Conservation (phyloP, 1,140 invertebrate species). For the Hylaeus anthracinus region DNA sequence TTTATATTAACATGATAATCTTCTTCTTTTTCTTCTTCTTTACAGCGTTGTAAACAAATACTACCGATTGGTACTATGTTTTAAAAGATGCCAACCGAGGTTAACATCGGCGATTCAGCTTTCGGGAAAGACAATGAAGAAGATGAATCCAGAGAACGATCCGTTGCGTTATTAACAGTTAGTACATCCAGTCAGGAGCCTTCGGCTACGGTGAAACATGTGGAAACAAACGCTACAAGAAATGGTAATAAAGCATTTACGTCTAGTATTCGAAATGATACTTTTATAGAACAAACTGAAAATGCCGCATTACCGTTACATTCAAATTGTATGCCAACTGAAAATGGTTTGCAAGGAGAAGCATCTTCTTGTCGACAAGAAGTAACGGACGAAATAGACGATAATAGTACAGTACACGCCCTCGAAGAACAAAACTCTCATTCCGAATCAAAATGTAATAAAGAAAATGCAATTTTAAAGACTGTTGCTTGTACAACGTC, state of each 20-base stretch:
- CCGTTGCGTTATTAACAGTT: constrained; percentile 56
- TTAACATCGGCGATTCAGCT: constrained; percentile 62
- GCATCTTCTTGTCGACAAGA: constrained; percentile 3
- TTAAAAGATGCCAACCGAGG: constrained; percentile 71
- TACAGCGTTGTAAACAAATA: constrained; percentile 30
- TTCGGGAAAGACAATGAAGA: constrained; percentile 65
- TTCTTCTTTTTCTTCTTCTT: constrained; percentile 7
- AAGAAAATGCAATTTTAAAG: constrained; percentile 7
- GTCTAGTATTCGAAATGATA: constrained; percentile 37
- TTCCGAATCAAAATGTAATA: constrained; percentile 24
- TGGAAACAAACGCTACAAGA: constrained; percentile 56
- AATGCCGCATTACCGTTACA: constrained; percentile 50
- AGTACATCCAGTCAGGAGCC: constrained; percentile 55
- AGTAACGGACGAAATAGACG: constrained; percentile 1
- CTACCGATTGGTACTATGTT: constrained; percentile 48
- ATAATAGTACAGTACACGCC: neutral
- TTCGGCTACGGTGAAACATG: constrained; percentile 42
- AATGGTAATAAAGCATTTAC: constrained; percentile 53
- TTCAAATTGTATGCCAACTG: constrained; percentile 17
- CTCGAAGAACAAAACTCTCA: neutral
- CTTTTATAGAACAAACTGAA: constrained; percentile 57
- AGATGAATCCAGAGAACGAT: constrained; percentile 61
- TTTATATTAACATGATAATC: constrained; percentile 16
- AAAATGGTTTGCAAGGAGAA: constrained; percentile 40
- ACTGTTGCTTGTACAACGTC: neutral